phyloP scores from a whole-genome alignment of 2,113 vertebrate species.

The Cheirogaleus medius region DNA sequence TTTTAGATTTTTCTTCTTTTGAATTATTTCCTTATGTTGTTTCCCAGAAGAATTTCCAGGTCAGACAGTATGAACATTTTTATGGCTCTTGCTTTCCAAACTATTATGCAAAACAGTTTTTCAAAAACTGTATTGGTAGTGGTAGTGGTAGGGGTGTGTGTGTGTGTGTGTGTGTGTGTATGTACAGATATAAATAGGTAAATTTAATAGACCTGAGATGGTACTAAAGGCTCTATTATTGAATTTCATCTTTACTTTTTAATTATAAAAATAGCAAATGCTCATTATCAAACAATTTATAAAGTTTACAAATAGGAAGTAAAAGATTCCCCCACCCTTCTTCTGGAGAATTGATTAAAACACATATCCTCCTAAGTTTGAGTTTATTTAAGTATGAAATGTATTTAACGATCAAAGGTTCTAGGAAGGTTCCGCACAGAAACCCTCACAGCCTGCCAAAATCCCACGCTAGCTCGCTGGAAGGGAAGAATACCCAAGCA shows the following conservation, averaged over 20 bases:
- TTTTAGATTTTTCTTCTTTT: slow-evolving; percentile 37
- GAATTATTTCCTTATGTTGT: slow-evolving; percentile 14
- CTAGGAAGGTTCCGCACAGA: neutral
- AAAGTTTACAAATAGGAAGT: neutral
- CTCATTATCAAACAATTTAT: slow-evolving; percentile 14
- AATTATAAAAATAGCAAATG: slow-evolving; percentile 33
- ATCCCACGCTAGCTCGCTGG: neutral
- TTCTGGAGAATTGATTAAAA: neutral
- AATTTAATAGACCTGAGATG: neutral
- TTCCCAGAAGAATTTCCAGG: neutral
- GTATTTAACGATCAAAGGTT: neutral
- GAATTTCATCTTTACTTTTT: slow-evolving; percentile 37
- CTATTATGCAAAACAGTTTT: neutral
- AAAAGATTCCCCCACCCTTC: neutral
- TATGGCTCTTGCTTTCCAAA: slow-evolving; percentile 17
- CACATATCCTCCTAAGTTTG: neutral
- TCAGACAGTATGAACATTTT: neutral
- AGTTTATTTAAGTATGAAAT: slow-evolving; percentile 22
- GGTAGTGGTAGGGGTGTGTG: too few species aligned
- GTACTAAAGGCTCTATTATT: neutral
- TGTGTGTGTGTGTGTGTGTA: neutral
- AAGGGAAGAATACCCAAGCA: neutral
- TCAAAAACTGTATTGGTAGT: neutral
- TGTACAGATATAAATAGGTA: neutral
- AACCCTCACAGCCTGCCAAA: neutral